Evolutionary conservation across 1,140 invertebrate species (phyloP).

Genomic region (Pseudobourletiella spinata): DNA sequence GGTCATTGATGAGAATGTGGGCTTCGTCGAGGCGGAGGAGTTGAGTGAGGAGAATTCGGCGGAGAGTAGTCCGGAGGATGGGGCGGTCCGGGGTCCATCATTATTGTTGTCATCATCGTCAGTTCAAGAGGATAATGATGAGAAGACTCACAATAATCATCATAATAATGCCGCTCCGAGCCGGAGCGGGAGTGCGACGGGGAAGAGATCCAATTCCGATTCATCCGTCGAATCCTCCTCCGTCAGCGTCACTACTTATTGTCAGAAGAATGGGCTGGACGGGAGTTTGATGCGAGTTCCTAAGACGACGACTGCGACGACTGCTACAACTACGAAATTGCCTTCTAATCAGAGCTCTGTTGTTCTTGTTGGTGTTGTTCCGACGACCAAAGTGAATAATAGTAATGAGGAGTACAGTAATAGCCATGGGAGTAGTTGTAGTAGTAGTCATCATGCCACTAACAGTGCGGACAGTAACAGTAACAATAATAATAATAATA

Average conservation of each 20-base stretch:
- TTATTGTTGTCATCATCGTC: no score
- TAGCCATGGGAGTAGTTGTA: background rate
- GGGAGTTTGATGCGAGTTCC: background rate
- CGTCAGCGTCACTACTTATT: background rate
- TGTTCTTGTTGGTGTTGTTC: no score
- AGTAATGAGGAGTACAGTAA: background rate
- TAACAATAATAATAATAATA: background rate
- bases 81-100: background rate
- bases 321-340: no score
- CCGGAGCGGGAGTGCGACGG: background rate
- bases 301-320: background rate
- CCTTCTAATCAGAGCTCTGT: no score
- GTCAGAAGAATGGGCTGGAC: background rate
- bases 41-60: background rate
- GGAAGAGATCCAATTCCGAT: background rate
- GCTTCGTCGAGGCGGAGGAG: background rate
- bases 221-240: background rate
- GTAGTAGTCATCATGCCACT: background rate
- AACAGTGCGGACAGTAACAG: background rate
- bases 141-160: background rate
- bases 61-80: background rate
- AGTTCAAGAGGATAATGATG: background rate
- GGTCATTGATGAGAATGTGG: slow-evolving; percentile 5
- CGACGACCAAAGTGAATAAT: background rate
- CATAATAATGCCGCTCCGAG: background rate